Evolutionary conservation across 2,888 invertebrate genomes (phyloP).

Genomic region (Ethmia dodecea): DNA sequence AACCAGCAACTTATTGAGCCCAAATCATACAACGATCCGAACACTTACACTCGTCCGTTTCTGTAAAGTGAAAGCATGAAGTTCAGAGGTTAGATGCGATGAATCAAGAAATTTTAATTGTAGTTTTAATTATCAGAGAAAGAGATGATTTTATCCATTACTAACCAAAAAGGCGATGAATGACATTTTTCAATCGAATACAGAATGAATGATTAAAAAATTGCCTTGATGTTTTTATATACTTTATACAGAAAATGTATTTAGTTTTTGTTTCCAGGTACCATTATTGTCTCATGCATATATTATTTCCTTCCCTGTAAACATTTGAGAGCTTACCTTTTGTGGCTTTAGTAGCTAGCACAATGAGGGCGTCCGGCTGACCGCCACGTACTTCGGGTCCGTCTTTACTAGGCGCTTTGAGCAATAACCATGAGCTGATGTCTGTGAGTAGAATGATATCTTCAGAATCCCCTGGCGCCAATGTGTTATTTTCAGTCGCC

Average conservation of each 20-base stretch:
- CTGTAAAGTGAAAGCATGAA: constrained; percentile 75
- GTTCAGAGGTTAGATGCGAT: constrained; percentile 61
- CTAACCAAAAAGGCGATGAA: no score
- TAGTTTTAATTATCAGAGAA: no score
- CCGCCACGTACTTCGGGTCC: constrained; percentile 96
- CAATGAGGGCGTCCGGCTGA: constrained; percentile 94
- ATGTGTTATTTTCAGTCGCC: constrained; percentile 20
- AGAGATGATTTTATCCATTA: no score
- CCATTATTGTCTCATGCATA: no score
- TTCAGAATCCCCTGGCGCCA: constrained; percentile 42
- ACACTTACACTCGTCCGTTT: constrained; percentile 75
- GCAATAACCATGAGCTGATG: constrained; percentile 86
- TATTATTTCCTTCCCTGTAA: no score
- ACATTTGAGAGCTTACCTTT: constrained; percentile 82
- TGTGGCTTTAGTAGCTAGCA: constrained; percentile 96
- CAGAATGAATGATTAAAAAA: no score
- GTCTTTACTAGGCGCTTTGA: constrained; percentile 90
- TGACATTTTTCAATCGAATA: no score
- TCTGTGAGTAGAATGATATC: constrained; percentile 89
- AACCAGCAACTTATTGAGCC: constrained; percentile 52
- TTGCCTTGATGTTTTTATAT: no score
- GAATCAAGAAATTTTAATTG: constrained; percentile 17
- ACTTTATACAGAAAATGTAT: no score
- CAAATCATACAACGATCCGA: constrained; percentile 53
- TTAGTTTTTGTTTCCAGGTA: no score